Conservation (phyloP, 2,888 invertebrate species). For the Aporophyla lueneburgensis region DNA sequence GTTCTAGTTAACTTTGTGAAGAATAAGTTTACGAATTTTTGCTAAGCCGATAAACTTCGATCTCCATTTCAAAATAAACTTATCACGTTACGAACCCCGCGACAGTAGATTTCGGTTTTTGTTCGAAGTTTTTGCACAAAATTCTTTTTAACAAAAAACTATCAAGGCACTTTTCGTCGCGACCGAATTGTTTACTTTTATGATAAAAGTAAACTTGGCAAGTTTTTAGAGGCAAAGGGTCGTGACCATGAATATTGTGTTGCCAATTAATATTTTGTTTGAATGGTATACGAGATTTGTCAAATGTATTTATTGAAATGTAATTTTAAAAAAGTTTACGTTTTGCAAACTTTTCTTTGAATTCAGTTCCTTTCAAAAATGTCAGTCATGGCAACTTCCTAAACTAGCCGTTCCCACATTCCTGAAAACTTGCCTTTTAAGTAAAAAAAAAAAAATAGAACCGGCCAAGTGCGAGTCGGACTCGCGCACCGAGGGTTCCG, state of each 20-base stretch:
- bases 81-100: constrained; percentile 84
- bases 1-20: constrained; percentile 8
- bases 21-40: neutral
- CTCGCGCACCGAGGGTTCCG: too few relatives aligned
- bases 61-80: constrained; percentile 88
- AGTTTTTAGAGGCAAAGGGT: constrained; percentile 70
- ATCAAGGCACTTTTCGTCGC: constrained; percentile 73
- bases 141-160: constrained; percentile 82
- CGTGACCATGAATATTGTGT: constrained; percentile 72
- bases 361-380: neutral
- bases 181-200: constrained; percentile 85
- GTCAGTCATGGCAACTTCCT: neutral
- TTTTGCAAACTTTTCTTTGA: neutral
- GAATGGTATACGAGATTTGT: neutral
- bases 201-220: constrained; percentile 82
- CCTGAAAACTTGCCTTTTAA: neutral
- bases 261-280: constrained; percentile 50
- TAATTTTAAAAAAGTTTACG: too few relatives aligned
- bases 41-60: constrained; percentile 77
- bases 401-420: neutral
- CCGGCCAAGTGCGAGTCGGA: too few relatives aligned
- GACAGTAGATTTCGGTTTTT: constrained; percentile 84
- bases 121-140: constrained; percentile 84
- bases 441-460: too few relatives aligned
- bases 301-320: too few relatives aligned